phyloP scores from a whole-genome alignment of 2,888 invertebrate genomes.

The Lydus trimaculatus region DNA sequence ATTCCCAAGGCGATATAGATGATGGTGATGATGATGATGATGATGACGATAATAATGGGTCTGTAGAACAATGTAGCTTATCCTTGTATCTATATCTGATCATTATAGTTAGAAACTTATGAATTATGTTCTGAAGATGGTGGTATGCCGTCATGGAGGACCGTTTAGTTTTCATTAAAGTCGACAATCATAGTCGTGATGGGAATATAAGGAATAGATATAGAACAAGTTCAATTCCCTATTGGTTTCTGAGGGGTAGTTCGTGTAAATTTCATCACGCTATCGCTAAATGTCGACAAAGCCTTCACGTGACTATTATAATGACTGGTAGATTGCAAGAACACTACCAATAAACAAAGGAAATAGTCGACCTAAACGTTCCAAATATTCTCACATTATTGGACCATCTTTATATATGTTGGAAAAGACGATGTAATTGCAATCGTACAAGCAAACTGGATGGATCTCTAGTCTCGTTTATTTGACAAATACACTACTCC shows the following conservation, averaged over 20 bases:
- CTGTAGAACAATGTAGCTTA: background rate
- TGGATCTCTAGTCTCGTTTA: background rate
- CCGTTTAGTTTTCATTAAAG: conserved; percentile 32
- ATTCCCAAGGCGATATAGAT: background rate
- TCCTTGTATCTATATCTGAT: background rate
- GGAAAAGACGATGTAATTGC: background rate
- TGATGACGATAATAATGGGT: background rate
- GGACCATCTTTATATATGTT: background rate
- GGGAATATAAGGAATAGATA: conserved; percentile 22
- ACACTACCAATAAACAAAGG: background rate
- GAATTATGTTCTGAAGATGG: conserved; percentile 14
- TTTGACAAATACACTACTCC: background rate
- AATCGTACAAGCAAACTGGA: too few species aligned
- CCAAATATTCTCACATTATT: conserved; percentile 23
- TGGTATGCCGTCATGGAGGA: conserved; percentile 21
- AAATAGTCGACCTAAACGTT: too few species aligned
- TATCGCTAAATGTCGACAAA: conserved; percentile 24
- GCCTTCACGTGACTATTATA: conserved; percentile 31
- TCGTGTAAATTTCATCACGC: conserved; percentile 33
- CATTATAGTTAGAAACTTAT: background rate
- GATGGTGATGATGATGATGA: too few species aligned
- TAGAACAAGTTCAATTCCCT: conserved; percentile 25
- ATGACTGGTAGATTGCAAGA: conserved; percentile 22
- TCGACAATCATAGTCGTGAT: conserved; percentile 33
- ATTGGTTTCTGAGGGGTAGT: conserved; percentile 9